A percentile compares a stretch with the other conserved stretches of the same genome.
These are phyloP conservation scores for Darevskia mixta DNA, from an alignment of 2,797 vertebrate genomes.

Conservation along the genomic window DNA sequence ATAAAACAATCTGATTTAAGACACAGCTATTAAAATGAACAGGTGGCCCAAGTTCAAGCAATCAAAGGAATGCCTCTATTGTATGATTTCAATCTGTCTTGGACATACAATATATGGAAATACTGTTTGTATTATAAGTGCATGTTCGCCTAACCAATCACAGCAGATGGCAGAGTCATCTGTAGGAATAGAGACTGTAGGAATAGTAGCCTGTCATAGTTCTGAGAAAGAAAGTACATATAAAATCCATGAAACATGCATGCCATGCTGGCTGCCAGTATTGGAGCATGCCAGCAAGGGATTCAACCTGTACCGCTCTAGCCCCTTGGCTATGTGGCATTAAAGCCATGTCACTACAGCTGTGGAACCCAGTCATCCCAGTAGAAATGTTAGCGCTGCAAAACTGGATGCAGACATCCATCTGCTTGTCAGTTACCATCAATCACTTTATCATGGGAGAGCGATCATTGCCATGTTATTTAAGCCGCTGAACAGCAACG, in stretches of 20 bases:
- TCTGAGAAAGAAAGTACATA: conserved; percentile 1
- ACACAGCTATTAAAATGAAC: too few species aligned
- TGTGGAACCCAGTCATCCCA: conserved; percentile 53
- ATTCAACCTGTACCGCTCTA: neutral
- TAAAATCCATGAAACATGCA: neutral
- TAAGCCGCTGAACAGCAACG: neutral
- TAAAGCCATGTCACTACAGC: conserved; percentile 16
- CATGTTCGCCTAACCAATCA: neutral
- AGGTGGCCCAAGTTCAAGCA: too few species aligned
- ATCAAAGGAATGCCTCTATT: too few species aligned
- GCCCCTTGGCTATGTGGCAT: conserved; percentile 51
- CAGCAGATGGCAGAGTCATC: neutral
- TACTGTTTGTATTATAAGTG: neutral
- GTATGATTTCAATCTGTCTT: neutral
- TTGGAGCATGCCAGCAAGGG: neutral
- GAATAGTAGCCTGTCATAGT: neutral
- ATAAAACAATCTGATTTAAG: too few species aligned
- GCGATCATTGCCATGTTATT: accelerated
- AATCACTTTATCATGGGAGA: accelerated
- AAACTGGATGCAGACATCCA: conserved; percentile 46
- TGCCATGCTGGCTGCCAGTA: conserved; percentile 38
- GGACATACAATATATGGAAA: neutral
- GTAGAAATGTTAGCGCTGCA: conserved; percentile 54
- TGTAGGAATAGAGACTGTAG: neutral
- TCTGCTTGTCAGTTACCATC: conserved; percentile 45